A percentile compares a stretch with the other conserved stretches of the same genome.
These are phyloP conservation scores for Anas capensis DNA, from an alignment of 2,797 vertebrate species.

Conservation along the genomic window DNA sequence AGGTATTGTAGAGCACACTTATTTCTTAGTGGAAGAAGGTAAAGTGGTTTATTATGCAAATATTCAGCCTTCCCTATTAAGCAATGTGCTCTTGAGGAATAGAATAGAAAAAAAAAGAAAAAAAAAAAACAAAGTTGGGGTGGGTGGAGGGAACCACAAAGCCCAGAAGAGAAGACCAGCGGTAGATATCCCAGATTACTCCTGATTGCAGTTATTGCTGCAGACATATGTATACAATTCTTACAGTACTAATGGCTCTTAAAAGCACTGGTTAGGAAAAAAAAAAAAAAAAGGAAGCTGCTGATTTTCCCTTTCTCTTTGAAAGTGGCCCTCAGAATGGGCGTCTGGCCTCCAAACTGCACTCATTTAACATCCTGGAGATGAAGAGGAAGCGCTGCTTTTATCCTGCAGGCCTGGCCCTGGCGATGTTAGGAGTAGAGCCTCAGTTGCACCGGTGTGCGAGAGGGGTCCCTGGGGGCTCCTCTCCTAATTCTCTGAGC, in stretches of 20 bases:
- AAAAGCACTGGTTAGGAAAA: neutral
- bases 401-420: neutral
- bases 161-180: neutral
- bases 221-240: neutral
- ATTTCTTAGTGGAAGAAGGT: neutral
- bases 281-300: neutral
- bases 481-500: too few relatives aligned
- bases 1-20: neutral
- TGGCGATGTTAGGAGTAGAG: neutral
- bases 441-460: neutral
- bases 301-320: neutral
- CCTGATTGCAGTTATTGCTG: neutral
- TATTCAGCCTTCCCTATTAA: neutral
- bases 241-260: neutral
- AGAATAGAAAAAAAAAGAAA: neutral
- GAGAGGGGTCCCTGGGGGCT: neutral
- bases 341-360: neutral
- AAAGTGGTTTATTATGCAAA: neutral
- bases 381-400: neutral
- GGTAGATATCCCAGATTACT: neutral
- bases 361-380: neutral
- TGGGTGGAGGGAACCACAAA: neutral
- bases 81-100: neutral
- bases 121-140: fast-evolving
- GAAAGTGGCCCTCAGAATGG: fast-evolving